These are phyloP conservation scores for Trinorchestia longiramus DNA, from an alignment of 1,140 invertebrate species.

Conservation along the genomic window DNA sequence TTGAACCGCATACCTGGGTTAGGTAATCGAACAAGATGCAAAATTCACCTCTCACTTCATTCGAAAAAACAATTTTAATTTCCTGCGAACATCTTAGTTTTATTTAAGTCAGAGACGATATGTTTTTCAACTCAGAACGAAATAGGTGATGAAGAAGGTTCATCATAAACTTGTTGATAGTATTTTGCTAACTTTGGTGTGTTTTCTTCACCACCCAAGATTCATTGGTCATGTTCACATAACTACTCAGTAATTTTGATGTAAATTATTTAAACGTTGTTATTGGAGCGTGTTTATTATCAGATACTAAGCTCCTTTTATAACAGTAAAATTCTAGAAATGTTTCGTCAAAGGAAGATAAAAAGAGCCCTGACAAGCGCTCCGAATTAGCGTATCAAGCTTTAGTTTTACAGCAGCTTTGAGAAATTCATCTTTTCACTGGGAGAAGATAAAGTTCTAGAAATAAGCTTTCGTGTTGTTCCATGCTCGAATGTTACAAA, in stretches of 20 bases:
- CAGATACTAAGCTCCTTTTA: background rate
- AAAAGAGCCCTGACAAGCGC: background rate
- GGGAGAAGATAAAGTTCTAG: too few species aligned
- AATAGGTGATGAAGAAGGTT: background rate
- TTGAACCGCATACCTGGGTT: too few species aligned
- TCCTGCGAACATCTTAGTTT: background rate
- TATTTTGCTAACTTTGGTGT: background rate
- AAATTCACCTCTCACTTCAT: too few species aligned
- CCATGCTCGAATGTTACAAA: too few species aligned
- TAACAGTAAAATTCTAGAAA: background rate
- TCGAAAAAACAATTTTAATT: background rate
- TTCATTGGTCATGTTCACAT: background rate
- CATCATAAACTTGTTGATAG: background rate
- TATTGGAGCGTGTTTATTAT: background rate
- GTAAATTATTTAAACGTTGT: background rate
- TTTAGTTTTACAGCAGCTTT: background rate
- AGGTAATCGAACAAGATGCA: too few species aligned
- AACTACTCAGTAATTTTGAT: background rate
- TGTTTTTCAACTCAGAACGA: background rate
- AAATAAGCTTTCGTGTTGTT: too few species aligned
- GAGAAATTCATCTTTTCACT: background rate
- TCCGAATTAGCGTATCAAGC: background rate
- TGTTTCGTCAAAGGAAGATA: background rate
- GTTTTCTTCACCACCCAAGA: background rate
- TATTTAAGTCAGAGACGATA: background rate